Conservation (phyloP, 2,888 invertebrate genomes). For the Caenorhabditis afra region DNA sequence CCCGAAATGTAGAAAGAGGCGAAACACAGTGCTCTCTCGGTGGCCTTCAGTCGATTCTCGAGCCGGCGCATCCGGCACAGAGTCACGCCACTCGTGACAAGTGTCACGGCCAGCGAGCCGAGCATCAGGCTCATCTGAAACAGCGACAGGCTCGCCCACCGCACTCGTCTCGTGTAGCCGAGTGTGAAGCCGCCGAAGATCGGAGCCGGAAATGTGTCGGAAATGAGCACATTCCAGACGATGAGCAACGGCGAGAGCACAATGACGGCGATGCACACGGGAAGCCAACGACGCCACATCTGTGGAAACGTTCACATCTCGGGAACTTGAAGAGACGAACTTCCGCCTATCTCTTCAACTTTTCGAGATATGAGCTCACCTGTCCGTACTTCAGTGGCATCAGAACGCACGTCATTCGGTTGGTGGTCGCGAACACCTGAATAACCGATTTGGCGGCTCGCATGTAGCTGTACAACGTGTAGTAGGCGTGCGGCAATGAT, state of each 20-base stretch:
- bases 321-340: neutral
- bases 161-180: slow-evolving; percentile 27
- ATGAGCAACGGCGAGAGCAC: slow-evolving; percentile 25
- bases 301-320: slow-evolving; percentile 12
- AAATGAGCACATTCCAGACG: slow-evolving; percentile 44
- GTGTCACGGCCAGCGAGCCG: slow-evolving; percentile 25
- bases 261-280: slow-evolving; percentile 18
- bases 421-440: slow-evolving; percentile 34
- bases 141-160: slow-evolving; percentile 48
- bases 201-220: slow-evolving; percentile 20
- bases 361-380: neutral
- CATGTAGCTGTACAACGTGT: slow-evolving; percentile 39
- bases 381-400: slow-evolving; percentile 5
- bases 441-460: slow-evolving; percentile 42
- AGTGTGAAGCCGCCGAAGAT: slow-evolving; percentile 44
- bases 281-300: slow-evolving; percentile 40
- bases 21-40: slow-evolving; percentile 42
- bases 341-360: neutral
- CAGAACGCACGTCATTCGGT: slow-evolving; percentile 53
- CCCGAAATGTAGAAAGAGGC: slow-evolving; percentile 45
- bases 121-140: slow-evolving; percentile 43
- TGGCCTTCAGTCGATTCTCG: slow-evolving; percentile 45
- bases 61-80: slow-evolving; percentile 37
- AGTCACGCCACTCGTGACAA: slow-evolving; percentile 37
- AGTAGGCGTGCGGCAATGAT: slow-evolving; percentile 13